Conservation (phyloP, 2,113 vertebrate species). For the Hemicordylus capensis region DNA sequence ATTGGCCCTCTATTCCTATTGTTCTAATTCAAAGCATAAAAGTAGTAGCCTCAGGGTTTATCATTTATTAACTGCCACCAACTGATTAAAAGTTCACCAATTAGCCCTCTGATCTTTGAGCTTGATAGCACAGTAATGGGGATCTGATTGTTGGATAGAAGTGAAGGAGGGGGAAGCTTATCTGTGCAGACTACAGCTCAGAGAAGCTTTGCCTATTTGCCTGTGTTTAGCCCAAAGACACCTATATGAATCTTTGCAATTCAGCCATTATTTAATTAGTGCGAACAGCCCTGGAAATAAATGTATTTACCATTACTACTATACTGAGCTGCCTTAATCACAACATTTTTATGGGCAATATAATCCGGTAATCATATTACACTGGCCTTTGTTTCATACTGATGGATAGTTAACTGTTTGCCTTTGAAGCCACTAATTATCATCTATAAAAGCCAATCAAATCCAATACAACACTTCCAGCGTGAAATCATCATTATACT, state of each 20-base stretch:
- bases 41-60: conserved; percentile 14
- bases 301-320: conserved; percentile 16
- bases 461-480: conserved; percentile 20
- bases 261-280: conserved; percentile 20
- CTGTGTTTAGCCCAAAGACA: conserved; percentile 8
- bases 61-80: conserved; percentile 5
- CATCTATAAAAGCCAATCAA: conserved; percentile 28
- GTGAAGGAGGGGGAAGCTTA: neutral
- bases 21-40: conserved; percentile 19
- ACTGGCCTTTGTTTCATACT: conserved; percentile 23
- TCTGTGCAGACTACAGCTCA: neutral
- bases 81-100: conserved; percentile 9
- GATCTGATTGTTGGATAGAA: neutral
- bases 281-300: conserved; percentile 4
- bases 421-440: conserved; percentile 23
- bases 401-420: conserved; percentile 21
- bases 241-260: neutral
- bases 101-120: neutral
- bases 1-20: neutral
- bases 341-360: conserved; percentile 33
- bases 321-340: neutral
- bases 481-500: conserved; percentile 4
- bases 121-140: neutral
- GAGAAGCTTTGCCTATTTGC: neutral
- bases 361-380: neutral